Evolutionary conservation across 1,140 invertebrate genomes (phyloP), one percentile per base, ranked within the genome.

Genomic region (Aporrectodea caliginosa): DNA sequence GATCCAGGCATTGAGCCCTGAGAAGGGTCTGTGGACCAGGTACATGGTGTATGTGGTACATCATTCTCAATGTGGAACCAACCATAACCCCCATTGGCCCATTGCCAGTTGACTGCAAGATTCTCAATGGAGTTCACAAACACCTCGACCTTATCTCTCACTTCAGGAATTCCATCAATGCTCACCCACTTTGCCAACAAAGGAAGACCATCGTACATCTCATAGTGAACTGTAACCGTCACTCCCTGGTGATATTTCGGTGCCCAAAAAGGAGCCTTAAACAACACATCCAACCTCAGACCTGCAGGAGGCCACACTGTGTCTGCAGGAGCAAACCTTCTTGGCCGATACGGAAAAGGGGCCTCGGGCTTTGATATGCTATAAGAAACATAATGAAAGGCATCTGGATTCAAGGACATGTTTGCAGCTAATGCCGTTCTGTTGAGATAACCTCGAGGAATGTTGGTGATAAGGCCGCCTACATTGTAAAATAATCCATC

Each of bases 121-220:
- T 31, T 1, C 34, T 78, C 77, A 1, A 78, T 69, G 1, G 77
- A 71, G 27, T 72, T 16, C 12, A 78, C 29, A 1, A 16, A 29
- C 16, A 78, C 27, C 34, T 33, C 27, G 14, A 75, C 77, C 35
- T 33, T 73, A 29, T 68, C n/a, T 32, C 16, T n/a, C 1, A 68
- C 75, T 16, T 27, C 70, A 35, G n/a, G n/a, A 14, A 22, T 31
- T 35, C 22, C 69, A 22, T 73, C 29, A 1, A 78, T 34, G 33
- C n/a, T 33, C 69, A 78, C 22, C 77, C 77, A 78, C 33, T 78
- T 78, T 1, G 31, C 32, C 69, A 78, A 1, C 27, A 78, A 58
- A 29, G 77, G 77, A 30, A 71, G 31, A 35, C 77, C 77, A 73
- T 78, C 77, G 34, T 78, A 78, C 69, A 78, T 78, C 31, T 78